Base-by-base conservation (phyloP, 2,113 vertebrate genomes). In the Sinosuthora webbiana region DNA sequence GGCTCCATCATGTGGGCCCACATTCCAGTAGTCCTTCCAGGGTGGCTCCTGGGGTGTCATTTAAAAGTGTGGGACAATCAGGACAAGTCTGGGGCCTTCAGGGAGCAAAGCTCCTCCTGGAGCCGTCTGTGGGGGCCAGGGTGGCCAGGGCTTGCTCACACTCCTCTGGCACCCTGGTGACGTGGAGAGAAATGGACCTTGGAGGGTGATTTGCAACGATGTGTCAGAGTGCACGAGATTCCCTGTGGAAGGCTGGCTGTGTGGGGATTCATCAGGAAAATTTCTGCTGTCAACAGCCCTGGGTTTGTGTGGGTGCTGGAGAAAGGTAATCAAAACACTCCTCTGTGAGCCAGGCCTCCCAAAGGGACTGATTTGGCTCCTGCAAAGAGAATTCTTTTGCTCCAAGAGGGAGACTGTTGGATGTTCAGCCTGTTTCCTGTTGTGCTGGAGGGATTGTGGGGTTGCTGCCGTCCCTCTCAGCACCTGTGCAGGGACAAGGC, bases 21-120 rank as follows among this genome's bases (percentile, higher is more conserved):
- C 0, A 1, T 35, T 39, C 44, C 60, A 57, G 39, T 17, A 0
- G 0, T 44, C 42, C 21, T 47, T 57, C n/a, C 24, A 4, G 42
- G 14, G 47, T 56, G 45, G 19, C 9, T 47, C 1, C 0, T 8
- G 47, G 53, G 21, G 9, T 47, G 55, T 55, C 35, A 5, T 12
- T 33, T 68, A 4, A 27, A 41, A 3, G 0, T 21, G 25, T 35
- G 21, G 70, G 49, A 42, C 24, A 6, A 4, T 37, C 30, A 11
- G 62, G 63, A 80, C 35, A 25, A 19, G 31, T 10, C 20, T 59
- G 57, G 15, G 18, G 27, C 2, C 0, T 22, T 16, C 12, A 4
- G 31, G 70, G 42, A 62, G 30, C 15, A 12, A 5, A 65, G 50
- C 63, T 75, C 21, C n/a, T 57, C 30, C 59, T 47, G 78, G 30